Percentiles rank a stretch among this genome's conserved stretches.
These are phyloP conservation scores for Teleopsis dalmanni DNA, from an alignment of 1,140 invertebrate species.

Conservation along the genomic window DNA sequence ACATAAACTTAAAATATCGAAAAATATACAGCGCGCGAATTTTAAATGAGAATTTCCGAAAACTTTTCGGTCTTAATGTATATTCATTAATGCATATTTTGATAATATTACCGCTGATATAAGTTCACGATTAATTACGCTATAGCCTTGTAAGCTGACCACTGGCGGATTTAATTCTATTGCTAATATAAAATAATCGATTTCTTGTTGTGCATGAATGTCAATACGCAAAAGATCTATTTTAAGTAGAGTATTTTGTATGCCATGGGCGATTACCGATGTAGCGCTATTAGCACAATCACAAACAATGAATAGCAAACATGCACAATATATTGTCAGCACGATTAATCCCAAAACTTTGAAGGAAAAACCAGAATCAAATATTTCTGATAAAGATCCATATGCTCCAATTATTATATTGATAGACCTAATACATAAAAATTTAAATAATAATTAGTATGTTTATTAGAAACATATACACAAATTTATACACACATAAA, in stretches of 20 bases:
- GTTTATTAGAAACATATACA: neutral
- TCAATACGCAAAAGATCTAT: slow-evolving; percentile 50
- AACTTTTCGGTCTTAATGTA: too few species aligned
- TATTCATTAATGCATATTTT: too few species aligned
- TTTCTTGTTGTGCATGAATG: slow-evolving; percentile 49
- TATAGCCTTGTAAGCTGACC: slow-evolving; percentile 53
- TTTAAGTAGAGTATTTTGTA: slow-evolving; percentile 50
- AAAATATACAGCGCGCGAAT: too few species aligned
- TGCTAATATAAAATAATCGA: slow-evolving; percentile 53
- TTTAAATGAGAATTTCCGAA: too few species aligned
- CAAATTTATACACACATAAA: slow-evolving; percentile 47
- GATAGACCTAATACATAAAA: slow-evolving; percentile 40
- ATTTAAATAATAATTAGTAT: neutral
- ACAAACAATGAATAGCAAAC: slow-evolving; percentile 51
- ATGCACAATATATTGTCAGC: slow-evolving; percentile 50
- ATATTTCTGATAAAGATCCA: slow-evolving; percentile 53
- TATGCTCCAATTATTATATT: slow-evolving; percentile 51
- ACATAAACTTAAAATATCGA: too few species aligned
- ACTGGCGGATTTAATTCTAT: slow-evolving; percentile 57
- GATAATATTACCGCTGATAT: slow-evolving; percentile 47
- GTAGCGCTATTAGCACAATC: slow-evolving; percentile 55
- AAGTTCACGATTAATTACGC: slow-evolving; percentile 52
- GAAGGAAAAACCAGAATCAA: slow-evolving; percentile 55
- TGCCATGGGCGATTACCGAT: slow-evolving; percentile 47
- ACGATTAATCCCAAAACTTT: slow-evolving; percentile 55